These are phyloP conservation scores for Alsophila aescularia DNA, from an alignment of 2,888 invertebrate genomes.

Conservation along the genomic window DNA sequence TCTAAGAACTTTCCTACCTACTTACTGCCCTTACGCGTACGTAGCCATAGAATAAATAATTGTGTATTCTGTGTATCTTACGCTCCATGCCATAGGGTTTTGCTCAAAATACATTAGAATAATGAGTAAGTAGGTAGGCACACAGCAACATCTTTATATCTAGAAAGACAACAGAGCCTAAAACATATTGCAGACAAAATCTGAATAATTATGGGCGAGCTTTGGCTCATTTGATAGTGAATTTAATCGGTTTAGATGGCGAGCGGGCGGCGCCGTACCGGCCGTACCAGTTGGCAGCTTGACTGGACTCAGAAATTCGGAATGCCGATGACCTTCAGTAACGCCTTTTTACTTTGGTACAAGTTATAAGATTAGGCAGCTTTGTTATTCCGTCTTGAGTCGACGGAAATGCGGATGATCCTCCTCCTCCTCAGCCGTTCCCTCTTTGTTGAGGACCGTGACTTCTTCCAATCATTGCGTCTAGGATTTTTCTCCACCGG, in stretches of 20 bases:
- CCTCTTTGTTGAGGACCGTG: no score
- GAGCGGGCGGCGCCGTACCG: conserved; percentile 44
- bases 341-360: conserved; percentile 46
- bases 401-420: no score
- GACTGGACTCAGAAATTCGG: conserved; percentile 74
- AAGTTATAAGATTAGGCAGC: conserved; percentile 36
- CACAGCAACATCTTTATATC: background rate
- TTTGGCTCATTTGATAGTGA: conserved; percentile 15
- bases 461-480: no score
- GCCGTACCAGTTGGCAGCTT: conserved; percentile 62
- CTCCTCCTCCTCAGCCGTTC: no score
- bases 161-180: background rate
- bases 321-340: conserved; percentile 77
- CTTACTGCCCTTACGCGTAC: no score
- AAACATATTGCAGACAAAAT: background rate
- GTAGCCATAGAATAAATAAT: no score
- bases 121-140: background rate
- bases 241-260: conserved; percentile 18
- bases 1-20: no score
- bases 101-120: background rate
- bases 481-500: no score
- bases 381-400: no score
- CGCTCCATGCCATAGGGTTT: no score
- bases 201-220: background rate
- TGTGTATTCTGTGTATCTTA: no score